These are phyloP conservation scores for Ophion obscuratus DNA, from an alignment of 2,888 invertebrate species.

Conservation along the genomic window DNA sequence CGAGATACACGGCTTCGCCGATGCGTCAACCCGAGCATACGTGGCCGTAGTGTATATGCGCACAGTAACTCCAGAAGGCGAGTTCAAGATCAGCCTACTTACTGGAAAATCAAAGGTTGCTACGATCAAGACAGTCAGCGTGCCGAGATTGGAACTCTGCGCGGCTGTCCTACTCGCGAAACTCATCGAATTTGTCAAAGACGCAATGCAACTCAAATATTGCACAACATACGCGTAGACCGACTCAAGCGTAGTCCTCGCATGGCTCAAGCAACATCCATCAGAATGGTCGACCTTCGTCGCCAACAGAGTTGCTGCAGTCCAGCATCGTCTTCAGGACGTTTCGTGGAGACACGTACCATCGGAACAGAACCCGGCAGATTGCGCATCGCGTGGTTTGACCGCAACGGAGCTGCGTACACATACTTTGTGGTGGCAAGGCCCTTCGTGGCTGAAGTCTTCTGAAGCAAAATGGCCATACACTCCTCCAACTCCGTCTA, in stretches of 20 bases:
- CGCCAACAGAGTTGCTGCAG: too few relatives aligned
- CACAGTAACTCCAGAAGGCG: not conserved
- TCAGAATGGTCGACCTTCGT: not conserved
- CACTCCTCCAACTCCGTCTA: too few relatives aligned
- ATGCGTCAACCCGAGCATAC: not conserved
- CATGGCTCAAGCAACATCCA: conserved; percentile 11
- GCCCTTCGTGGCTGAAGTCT: too few relatives aligned
- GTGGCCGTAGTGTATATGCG: conserved; percentile 1
- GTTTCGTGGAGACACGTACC: too few relatives aligned
- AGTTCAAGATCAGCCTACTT: not conserved
- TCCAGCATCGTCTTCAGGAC: too few relatives aligned
- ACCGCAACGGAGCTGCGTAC: too few relatives aligned
- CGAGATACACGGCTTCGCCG: not conserved
- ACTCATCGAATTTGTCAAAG: conserved; percentile 4
- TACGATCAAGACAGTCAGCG: conserved; percentile 17
- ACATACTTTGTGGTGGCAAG: too few relatives aligned
- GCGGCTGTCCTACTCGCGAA: conserved; percentile 17
- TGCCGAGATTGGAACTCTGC: conserved; percentile 20
- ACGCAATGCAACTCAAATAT: not conserved
- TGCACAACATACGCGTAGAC: conserved; percentile 9
- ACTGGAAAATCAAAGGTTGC: conserved; percentile 13
- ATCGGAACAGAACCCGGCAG: too few relatives aligned
- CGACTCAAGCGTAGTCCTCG: not conserved
- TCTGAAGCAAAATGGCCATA: too few relatives aligned
- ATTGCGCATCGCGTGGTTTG: too few relatives aligned